A percentile compares a stretch with the other conserved stretches of the same genome.
Evolutionary conservation across 2,888 invertebrate species (phyloP).

Genomic region (Drosophila limbata): DNA sequence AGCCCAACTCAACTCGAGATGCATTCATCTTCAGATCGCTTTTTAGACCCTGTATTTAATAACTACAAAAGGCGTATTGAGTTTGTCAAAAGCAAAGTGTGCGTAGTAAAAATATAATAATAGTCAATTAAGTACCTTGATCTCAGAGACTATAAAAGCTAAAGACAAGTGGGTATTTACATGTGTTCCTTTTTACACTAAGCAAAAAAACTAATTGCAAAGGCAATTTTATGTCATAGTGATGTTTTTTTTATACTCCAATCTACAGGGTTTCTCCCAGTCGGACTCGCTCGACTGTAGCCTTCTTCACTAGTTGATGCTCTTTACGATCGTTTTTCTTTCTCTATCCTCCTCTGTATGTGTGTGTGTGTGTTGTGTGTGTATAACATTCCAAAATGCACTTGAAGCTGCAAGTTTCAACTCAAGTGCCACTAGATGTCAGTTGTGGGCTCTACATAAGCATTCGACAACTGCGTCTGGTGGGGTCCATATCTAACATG

Average conservation of each 20-base stretch:
- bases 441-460: conserved; percentile 61
- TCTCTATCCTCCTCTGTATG: conserved; percentile 14
- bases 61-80: background rate
- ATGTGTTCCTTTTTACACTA: no score
- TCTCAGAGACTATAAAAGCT: no score
- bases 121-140: no score
- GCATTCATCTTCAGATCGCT: conserved; percentile 45
- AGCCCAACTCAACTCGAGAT: conserved; percentile 28
- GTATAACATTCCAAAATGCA: conserved; percentile 69
- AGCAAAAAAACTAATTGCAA: no score
- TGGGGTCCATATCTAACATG: conserved; percentile 53
- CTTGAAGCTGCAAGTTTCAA: conserved; percentile 74
- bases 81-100: background rate
- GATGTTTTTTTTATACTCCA: no score
- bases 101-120: no score
- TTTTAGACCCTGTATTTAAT: conserved; percentile 1
- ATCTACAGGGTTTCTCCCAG: background rate
- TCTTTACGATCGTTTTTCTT: conserved; percentile 35
- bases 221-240: no score
- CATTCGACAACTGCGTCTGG: conserved; percentile 48
- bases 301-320: conserved; percentile 5
- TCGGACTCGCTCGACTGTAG: background rate
- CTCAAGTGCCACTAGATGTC: conserved; percentile 78
- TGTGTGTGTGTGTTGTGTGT: conserved; percentile 32
- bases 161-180: no score